Conservation (phyloP, 2,888 invertebrate species). For the Watsonalla cultraria region DNA sequence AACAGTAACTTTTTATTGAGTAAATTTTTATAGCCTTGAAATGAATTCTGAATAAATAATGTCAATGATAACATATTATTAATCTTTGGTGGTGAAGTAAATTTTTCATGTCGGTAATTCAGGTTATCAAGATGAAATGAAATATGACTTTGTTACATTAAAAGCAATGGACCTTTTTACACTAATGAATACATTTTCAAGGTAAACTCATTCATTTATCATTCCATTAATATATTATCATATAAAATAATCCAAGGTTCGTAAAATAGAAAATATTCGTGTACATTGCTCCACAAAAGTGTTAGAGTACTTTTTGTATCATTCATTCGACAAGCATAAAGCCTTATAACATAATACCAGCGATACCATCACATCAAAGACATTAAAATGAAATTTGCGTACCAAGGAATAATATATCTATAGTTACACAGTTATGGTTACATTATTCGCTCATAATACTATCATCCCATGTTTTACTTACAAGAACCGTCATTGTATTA, state of each 20-base stretch:
- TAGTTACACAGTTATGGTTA: neutral
- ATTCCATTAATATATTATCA: neutral
- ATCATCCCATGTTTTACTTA: neutral
- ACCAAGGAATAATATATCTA: conserved; percentile 21
- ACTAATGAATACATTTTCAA: neutral
- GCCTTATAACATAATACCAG: conserved; percentile 25
- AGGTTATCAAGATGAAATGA: neutral
- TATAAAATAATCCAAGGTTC: neutral
- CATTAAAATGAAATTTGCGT: conserved; percentile 44
- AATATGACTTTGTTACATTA: conserved; percentile 2
- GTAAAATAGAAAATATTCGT: neutral
- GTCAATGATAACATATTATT: too few relatives aligned
- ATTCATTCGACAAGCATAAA: conserved; percentile 24
- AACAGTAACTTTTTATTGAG: too few relatives aligned
- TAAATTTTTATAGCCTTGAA: too few relatives aligned
- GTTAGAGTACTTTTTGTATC: conserved; percentile 18
- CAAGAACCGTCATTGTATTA: conserved; percentile 14
- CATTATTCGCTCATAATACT: conserved; percentile 1
- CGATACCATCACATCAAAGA: conserved; percentile 10
- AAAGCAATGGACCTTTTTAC: neutral
- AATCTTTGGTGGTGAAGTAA: too few relatives aligned
- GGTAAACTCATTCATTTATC: neutral
- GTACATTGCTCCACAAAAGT: neutral
- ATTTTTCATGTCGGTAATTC: neutral
- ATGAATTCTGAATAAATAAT: too few relatives aligned